Percentiles rank a stretch among this genome's conserved stretches.
phyloP scores from a whole-genome alignment of 2,797 vertebrate species.

The Graptemys geographica region DNA sequence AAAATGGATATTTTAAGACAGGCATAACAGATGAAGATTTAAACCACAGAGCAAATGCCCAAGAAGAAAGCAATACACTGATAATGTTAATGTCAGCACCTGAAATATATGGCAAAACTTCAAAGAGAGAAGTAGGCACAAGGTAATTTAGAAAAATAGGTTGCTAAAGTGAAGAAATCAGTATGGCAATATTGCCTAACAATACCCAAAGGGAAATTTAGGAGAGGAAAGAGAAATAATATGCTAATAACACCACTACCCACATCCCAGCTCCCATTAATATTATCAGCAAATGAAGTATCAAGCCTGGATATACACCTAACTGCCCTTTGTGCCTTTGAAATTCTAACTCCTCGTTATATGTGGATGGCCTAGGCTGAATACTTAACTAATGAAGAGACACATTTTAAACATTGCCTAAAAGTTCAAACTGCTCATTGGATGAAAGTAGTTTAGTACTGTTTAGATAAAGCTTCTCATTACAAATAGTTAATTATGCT shows the following conservation, averaged over 20 bases:
- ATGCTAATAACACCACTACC: not conserved
- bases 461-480: not conserved
- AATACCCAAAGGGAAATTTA: not conserved
- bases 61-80: not conserved
- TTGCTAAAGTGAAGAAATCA: not conserved
- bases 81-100: not conserved
- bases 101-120: constrained; percentile 20
- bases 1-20: constrained; percentile 29
- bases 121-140: not conserved
- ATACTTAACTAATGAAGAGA: not conserved
- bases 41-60: not conserved
- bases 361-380: not conserved
- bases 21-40: not conserved
- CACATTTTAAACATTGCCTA: not conserved
- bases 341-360: not conserved
- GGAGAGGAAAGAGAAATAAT: not conserved
- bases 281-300: not conserved
- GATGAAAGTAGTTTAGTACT: not conserved
- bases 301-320: not conserved
- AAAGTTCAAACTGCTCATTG: not conserved
- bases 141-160: not conserved
- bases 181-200: not conserved
- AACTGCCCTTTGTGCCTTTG: not conserved
- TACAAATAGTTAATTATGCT: too few species aligned
- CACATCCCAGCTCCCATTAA: not conserved